Conservation (phyloP, 2,888 invertebrate species). For the Athrips mouffetella region DNA sequence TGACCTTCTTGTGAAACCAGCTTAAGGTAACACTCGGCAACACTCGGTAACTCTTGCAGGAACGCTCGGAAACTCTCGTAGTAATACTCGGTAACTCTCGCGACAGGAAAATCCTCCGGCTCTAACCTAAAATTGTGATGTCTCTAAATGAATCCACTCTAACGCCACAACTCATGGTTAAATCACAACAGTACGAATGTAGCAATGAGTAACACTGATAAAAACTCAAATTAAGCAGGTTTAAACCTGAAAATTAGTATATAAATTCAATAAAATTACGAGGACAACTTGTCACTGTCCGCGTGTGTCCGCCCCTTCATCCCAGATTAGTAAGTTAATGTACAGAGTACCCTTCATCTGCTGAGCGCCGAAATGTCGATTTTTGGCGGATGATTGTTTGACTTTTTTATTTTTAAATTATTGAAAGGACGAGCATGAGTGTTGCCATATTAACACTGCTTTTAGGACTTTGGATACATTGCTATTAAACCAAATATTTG, state of each 20-base stretch:
- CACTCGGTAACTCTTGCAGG: not conserved
- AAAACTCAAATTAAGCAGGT: not conserved
- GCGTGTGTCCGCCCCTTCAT: too few relatives aligned
- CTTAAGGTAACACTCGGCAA: constrained; percentile 4
- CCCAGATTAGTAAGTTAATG: too few relatives aligned
- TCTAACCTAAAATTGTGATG: constrained; percentile 1
- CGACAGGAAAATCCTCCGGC: not conserved
- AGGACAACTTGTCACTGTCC: constrained; percentile 1
- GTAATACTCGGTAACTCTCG: not conserved
- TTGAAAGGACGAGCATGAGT: too few relatives aligned
- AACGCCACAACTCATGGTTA: not conserved
- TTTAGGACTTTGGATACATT: too few relatives aligned
- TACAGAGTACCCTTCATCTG: too few relatives aligned
- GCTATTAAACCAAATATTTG: too few relatives aligned
- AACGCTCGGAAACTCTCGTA: not conserved
- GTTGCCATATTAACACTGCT: too few relatives aligned
- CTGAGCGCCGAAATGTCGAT: too few relatives aligned
- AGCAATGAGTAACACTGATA: constrained; percentile 1
- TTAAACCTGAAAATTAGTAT: not conserved
- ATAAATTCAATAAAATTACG: not conserved
- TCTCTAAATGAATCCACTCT: not conserved
- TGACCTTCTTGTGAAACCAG: not conserved
- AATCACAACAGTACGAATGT: not conserved
- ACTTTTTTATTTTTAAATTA: too few relatives aligned
- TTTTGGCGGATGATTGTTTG: too few relatives aligned